Evolutionary conservation across 2,113 vertebrate species (phyloP), one percentile per base, ranked within the genome.

Genomic region (Elephantulus edwardii): DNA sequence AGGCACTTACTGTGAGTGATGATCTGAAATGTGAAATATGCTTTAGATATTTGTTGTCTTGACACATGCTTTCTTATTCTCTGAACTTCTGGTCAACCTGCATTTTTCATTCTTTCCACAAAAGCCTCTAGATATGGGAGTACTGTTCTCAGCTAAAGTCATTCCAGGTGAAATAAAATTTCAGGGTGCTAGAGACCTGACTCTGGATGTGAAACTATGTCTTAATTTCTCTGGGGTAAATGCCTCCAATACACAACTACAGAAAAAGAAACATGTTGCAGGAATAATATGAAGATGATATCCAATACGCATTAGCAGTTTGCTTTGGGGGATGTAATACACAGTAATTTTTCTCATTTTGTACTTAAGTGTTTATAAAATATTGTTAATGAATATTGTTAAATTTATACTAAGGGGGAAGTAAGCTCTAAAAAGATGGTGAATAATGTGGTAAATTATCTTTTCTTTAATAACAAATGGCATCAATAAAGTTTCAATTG

Each of bases 161-260:
- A 68, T 74, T 83, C 30, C 30, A 38, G 28, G 13, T 62, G 28
- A 68, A 82, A 78, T 72, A 74, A 91, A 88, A 79, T 68, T 82
- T 24, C 46, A 78, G 62, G 48, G 30, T 46, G 10, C n/a, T 8
- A 50, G 74, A 68, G 38, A 68, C 33, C 38, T 42, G 9, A 2
- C 3, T 84, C 40, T 48, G n/a, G 64, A 71, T 50, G 22, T 71
- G 12, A 56, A 52, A 40, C 62, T 68, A 38, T 38, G 35, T 38
- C n/a, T 68, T 38, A 20, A 68, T 38, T 38, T 68, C 66, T 38
- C 35, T 10, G 28, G 35, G 66, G 35, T 68, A 84, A 20, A 7
- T 62, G 2, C 3, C n/a, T n/a, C n/a, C n/a, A n/a, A 26, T 72
- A 70, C 30, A 48, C 42, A 48, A 87, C 44, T 58, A 28, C 5